These are phyloP conservation scores for Hyposoter dolosus DNA, from an alignment of 2,888 invertebrate species.

Conservation along the genomic window DNA sequence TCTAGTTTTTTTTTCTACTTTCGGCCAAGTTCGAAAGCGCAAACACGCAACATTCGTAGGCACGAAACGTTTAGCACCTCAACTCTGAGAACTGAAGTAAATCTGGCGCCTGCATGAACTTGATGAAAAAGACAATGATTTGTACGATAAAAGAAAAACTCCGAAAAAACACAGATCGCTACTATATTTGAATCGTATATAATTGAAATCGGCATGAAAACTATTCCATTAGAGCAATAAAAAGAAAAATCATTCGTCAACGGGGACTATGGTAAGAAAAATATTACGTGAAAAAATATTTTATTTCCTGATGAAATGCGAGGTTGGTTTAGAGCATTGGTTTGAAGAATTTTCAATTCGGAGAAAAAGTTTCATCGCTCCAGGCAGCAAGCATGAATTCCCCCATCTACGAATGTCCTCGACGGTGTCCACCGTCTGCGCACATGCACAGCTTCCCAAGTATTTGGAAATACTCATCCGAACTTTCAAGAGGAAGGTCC, in stretches of 20 bases:
- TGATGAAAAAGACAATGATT: background rate
- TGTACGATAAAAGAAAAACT: background rate
- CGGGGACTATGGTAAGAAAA: background rate
- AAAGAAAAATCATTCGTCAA: background rate
- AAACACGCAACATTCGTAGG: background rate
- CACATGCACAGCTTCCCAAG: conserved; percentile 21
- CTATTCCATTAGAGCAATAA: background rate
- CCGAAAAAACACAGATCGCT: background rate
- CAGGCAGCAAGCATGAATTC: conserved; percentile 39
- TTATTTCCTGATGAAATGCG: conserved; percentile 41
- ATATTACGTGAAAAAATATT: conserved; percentile 29
- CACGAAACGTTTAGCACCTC: background rate
- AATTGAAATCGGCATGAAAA: background rate
- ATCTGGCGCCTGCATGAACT: background rate
- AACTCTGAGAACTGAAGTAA: background rate
- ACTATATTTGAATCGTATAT: background rate
- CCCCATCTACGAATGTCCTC: conserved; percentile 26
- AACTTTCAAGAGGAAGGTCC: conserved; percentile 46
- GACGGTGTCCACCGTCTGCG: conserved; percentile 14
- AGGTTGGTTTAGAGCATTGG: conserved; percentile 14
- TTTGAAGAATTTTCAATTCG: conserved; percentile 61
- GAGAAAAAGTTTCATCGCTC: conserved; percentile 52
- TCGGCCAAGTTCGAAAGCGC: background rate
- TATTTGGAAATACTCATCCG: conserved; percentile 56
- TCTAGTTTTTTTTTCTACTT: background rate